phyloP scores from a whole-genome alignment of 1,140 invertebrate genomes.

The Idris sp. region DNA sequence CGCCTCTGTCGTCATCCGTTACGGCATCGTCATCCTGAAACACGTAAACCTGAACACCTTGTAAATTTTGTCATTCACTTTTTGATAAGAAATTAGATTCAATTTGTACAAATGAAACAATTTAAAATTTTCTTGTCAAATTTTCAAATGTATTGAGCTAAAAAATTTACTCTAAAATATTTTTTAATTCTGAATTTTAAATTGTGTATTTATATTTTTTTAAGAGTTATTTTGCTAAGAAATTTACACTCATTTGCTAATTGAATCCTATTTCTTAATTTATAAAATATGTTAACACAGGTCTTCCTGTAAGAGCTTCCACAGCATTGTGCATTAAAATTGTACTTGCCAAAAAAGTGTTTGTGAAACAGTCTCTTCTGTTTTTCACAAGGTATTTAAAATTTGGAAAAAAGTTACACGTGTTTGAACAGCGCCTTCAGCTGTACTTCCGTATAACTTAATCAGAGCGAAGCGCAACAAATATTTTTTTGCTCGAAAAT shows the following conservation, averaged over 20 bases:
- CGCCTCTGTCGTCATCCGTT: constrained; percentile 70
- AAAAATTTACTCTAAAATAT: no score
- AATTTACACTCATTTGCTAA: no score
- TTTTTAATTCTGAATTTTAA: no score
- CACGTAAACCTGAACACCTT: constrained; percentile 69
- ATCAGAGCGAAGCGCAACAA: no score
- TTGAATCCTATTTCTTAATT: no score
- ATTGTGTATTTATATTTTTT: no score
- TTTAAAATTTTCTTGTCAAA: constrained; percentile 9
- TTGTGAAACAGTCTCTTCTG: constrained; percentile 21
- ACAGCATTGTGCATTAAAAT: constrained; percentile 25
- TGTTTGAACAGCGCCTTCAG: background rate
- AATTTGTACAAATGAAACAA: constrained; percentile 4
- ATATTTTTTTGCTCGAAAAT: no score
- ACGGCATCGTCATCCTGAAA: constrained; percentile 70
- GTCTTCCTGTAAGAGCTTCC: no score
- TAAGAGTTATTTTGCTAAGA: no score
- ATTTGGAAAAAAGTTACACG: constrained; percentile 32
- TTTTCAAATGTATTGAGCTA: no score
- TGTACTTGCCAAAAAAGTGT: constrained; percentile 55
- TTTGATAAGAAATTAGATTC: constrained; percentile 22
- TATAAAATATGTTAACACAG: no score
- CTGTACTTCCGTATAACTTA: background rate
- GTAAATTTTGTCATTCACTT: constrained; percentile 43
- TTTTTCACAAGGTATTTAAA: constrained; percentile 29